Base-by-base conservation (phyloP, 2,888 invertebrate genomes). In the Chalcis sispes region DNA sequence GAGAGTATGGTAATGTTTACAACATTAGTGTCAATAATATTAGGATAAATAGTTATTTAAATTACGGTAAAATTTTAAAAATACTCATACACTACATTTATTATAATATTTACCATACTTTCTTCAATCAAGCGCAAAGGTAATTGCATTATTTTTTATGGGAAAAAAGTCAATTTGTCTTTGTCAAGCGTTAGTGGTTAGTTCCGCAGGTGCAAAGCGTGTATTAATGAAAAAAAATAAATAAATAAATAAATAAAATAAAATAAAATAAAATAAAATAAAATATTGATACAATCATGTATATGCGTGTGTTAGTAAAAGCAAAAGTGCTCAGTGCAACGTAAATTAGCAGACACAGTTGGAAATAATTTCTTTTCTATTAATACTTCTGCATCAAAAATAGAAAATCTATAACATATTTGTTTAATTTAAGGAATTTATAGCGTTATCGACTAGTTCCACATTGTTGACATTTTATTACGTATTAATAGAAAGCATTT, bases 171-270 rank as follows among this genome's bases (percentile, higher is more conserved):
- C 64, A 58, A 65, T 72, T 72, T 59, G 66, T 65, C 72, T 3
- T 56, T 46, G 59, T 61, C 59, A 66, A 67, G 62, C 66, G 73
- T 71, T 70, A 46, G 54, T 48, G 40, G 20, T 54, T 72, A 72
- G 61, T 67, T 76, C 65, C 54, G 72, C 56, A 56, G 42, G 67
- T 76, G 76, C 56, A 58, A 76, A 77, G 72, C 67, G 13, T 72
- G 40, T 48, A 46, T 36, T n/a, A 61, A n/a, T n/a, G n/a, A n/a
- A n/a, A n/a, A n/a, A n/a, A n/a, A n/a, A n/a, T n/a, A n/a, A n/a
- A n/a, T n/a, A n/a, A n/a, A n/a, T n/a, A n/a, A n/a, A n/a, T n/a
- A n/a, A n/a, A n/a, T n/a, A n/a, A n/a, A n/a, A n/a, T n/a, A n/a
- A n/a, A n/a, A n/a, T n/a, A n/a, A n/a, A n/a, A n/a, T n/a, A 25